These are phyloP conservation scores for Sebastes taczanowskii DNA, from an alignment of 2,797 vertebrate genomes.

Conservation along the genomic window DNA sequence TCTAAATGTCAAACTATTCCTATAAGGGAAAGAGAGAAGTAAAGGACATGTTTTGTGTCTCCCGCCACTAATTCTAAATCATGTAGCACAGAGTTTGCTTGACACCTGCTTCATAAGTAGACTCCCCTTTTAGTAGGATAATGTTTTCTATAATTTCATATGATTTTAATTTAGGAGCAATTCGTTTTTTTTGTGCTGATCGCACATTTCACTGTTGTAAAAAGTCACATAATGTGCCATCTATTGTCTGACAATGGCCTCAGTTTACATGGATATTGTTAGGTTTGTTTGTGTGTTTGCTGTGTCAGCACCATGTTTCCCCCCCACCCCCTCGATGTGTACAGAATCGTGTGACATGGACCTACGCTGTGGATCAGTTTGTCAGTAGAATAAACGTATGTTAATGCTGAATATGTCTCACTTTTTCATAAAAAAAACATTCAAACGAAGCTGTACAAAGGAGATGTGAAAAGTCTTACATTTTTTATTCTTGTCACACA, in stretches of 20 bases:
- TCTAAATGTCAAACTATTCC: not conserved
- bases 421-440: not conserved
- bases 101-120: not conserved
- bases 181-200: not conserved
- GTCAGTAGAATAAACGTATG: slow-evolving; percentile 46
- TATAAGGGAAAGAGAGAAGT: not conserved
- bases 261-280: not conserved
- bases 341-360: not conserved
- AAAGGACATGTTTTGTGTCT: not conserved
- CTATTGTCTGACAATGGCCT: not conserved
- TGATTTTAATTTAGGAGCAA: not conserved
- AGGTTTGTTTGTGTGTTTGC: not conserved
- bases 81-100: not conserved
- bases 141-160: not conserved
- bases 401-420: not conserved
- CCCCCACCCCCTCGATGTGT: not conserved
- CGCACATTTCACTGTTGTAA: not conserved
- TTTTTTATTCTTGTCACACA: slow-evolving; percentile 55
- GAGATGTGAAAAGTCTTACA: not conserved
- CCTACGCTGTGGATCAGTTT: slow-evolving; percentile 11
- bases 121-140: not conserved
- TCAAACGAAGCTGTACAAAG: not conserved
- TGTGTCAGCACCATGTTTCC: not conserved
- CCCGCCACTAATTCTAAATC: not conserved
- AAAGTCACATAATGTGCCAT: not conserved